Base-by-base conservation (phyloP, 2,888 invertebrate species). In the Campoletis raptor region DNA sequence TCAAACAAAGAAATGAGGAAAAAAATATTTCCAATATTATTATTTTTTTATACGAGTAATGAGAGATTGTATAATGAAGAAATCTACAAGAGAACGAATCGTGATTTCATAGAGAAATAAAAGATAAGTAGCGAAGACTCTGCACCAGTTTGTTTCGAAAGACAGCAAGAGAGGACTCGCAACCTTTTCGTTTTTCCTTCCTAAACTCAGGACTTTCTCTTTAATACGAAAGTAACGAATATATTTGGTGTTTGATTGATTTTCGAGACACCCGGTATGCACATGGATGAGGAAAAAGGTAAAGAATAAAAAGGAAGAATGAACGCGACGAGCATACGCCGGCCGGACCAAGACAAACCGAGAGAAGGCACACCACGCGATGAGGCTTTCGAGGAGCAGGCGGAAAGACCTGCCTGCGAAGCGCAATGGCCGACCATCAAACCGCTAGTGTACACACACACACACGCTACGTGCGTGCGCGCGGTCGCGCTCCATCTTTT, bases 371-470 rank as follows among this genome's bases (percentile, higher is more conserved):
- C 76, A 64, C 61, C 24, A 67, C 78, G 81, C 78, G 81, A 78
- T 80, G 79, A 69, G 85, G 73, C 84, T 81, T 81, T 84, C 83
- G 86, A 86, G 69, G 84, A 86, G 61, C 61, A 61, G 81, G 84
- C 86, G 81, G 81, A 86, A 79, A 78, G 86, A 84, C 86, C 79
- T 79, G 86, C 74, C 84, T 57, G 87, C 89, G 90, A 90, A 91
- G 91, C 92, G 91, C 92, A 92, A 92, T 92, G 92, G 92, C 92
- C 91, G 92, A 91, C 92, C 88, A 85, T 87, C 88, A 86, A 73
- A 66, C 73, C 67, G 45, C 48, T 36, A 7, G 45, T 30, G 70
- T 45, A 54, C 40, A 54, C 73, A 73, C 54, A 24, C 24, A 37
- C 45, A 45, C 15, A 24, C 37, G 21, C 18, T 45, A 66, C 36